Base-by-base conservation (phyloP, 2,888 invertebrate species). In the Lycocerus yunnanus region DNA sequence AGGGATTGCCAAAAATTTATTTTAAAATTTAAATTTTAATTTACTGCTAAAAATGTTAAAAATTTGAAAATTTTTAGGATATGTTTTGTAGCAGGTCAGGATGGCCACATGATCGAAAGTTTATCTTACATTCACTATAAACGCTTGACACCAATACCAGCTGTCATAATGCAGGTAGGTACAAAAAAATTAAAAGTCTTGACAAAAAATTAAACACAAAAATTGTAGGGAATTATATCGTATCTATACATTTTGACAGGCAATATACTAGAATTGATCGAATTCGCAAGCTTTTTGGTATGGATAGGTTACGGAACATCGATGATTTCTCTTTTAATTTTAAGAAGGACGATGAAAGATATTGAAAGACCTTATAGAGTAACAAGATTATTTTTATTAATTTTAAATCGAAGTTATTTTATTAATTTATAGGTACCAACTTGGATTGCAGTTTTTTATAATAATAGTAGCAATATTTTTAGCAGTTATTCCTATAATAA, bases 281-380 rank as follows among this genome's bases (percentile, higher is more conserved):
- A 95, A 82, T 95, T 96, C 84, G 94, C 95, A 61, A 95, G 95
- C 85, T 96, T 96, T 88, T 91, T 95, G 77, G 93, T 95, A 16
- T 96, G 96, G 96, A 91, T 95, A 76, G 95, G 95, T 87, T 96
- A 96, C 85, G 96, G 95, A 0, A 86, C 92, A 0, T 94, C 95
- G 0, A 94, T 96, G 93, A 89, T 94, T 0, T 92, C 95, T 0
- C 87, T 96, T 15, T 85, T 96, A 43, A 90, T 95, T 0, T 87
- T 96, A 82, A 86, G 96, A 66, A 91, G 86, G 81, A 95, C 93
- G 0, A 92, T 91, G 83, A 90, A 92, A 4, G 86, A 93, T 74
- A 90, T 89, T 18, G 89, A 89, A 0, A 88, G 96, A 73, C 95
- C 95, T 0, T 95, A 95, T 82, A 90, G 91, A 84, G 91, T 91